Evolutionary conservation across 64 coral and sea anemone species (phyloP).

Genomic region (Orbicella faveolata): DNA sequence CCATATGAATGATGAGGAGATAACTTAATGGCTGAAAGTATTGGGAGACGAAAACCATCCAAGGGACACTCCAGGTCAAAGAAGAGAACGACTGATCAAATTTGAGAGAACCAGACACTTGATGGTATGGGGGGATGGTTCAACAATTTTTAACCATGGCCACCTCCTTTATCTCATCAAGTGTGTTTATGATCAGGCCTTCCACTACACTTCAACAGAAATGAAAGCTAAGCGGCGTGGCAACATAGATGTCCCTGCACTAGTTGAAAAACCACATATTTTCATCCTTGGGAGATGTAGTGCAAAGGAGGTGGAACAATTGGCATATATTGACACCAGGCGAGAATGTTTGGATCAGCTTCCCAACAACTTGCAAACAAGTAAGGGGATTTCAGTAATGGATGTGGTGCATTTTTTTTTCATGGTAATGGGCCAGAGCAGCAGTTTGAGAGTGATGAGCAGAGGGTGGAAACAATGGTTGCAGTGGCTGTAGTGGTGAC

Average conservation of each 20-base stretch:
- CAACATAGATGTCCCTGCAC: conserved; percentile 52
- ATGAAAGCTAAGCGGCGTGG: conserved; percentile 23
- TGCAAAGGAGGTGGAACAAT: conserved; percentile 43
- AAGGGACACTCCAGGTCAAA: conserved; percentile 5
- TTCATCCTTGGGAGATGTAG: conserved; percentile 46
- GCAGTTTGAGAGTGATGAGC: conserved; percentile 53
- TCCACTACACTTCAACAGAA: conserved; percentile 57
- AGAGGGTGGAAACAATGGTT: conserved; percentile 44
- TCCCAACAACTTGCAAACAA: neutral
- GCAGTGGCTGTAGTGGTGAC: conserved; percentile 30
- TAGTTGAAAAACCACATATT: conserved; percentile 37
- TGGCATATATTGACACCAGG: conserved; percentile 35
- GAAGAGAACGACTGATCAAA: conserved; percentile 9
- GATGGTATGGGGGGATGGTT: conserved; percentile 57
- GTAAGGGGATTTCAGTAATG: conserved; percentile 9
- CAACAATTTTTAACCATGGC: conserved; percentile 55
- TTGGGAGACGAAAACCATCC: neutral
- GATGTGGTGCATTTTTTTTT: conserved; percentile 50
- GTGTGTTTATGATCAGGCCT: conserved; percentile 63
- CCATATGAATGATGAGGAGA: conserved; percentile 3
- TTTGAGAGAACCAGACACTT: conserved; percentile 60
- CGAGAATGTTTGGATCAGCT: conserved; percentile 42
- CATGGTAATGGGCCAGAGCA: conserved; percentile 51
- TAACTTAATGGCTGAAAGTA: neutral
- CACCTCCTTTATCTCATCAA: conserved; percentile 51